phyloP scores from a whole-genome alignment of 35 echinoderm and acorn worm species.

The Diadema setosum region DNA sequence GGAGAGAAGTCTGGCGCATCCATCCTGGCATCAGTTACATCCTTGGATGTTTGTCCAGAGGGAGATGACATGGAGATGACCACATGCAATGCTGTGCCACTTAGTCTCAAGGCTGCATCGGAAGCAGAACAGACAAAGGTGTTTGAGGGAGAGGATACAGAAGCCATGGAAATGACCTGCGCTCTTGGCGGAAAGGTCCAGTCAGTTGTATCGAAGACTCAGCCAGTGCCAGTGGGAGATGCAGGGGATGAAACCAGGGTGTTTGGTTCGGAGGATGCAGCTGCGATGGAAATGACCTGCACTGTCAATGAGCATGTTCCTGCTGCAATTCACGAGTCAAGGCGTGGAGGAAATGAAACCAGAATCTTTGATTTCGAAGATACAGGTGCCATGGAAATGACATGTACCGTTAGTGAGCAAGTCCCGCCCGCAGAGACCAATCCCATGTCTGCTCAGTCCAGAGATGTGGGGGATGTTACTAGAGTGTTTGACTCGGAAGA shows the following conservation, averaged over 20 bases:
- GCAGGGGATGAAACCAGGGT: background rate
- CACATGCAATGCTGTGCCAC: background rate
- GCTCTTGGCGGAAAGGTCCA: background rate
- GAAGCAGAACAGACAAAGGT: background rate
- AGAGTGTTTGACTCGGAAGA: constrained; percentile 21
- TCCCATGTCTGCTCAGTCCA: too few relatives aligned
- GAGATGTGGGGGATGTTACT: background rate
- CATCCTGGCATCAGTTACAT: background rate
- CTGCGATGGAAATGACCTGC: background rate
- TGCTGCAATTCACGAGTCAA: background rate
- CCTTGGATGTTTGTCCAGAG: background rate
- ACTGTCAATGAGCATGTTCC: background rate
- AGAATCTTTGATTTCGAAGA: background rate
- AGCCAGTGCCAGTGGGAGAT: background rate
- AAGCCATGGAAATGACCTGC: constrained; percentile 22
- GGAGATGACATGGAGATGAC: constrained; percentile 46
- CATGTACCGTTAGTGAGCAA: background rate
- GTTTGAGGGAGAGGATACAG: constrained; percentile 14
- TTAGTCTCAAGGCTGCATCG: background rate
- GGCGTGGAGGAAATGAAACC: background rate
- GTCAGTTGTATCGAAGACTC: background rate
- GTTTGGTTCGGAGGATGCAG: background rate
- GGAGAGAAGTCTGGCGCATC: background rate
- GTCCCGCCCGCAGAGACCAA: too few relatives aligned
- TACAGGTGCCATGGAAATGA: constrained; percentile 34